Conservation (phyloP, 1,140 invertebrate species). For the Eupeodes corollae region DNA sequence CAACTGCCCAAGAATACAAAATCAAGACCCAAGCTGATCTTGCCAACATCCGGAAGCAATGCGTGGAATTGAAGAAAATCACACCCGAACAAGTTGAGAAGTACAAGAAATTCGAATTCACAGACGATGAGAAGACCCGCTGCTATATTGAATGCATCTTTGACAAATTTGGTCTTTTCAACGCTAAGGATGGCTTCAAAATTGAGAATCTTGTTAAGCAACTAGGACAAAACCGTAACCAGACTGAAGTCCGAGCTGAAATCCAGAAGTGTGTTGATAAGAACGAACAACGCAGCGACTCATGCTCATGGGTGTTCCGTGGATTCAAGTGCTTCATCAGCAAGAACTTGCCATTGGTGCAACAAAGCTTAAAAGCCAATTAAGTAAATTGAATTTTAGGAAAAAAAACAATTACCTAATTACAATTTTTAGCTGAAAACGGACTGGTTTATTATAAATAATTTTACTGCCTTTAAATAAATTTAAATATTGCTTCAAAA, state of each 20-base stretch:
- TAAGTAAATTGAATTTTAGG: conserved; percentile 9
- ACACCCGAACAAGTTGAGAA: conserved; percentile 26
- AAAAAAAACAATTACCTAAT: no score
- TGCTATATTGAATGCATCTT: conserved; percentile 36
- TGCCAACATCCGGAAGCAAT: conserved; percentile 27
- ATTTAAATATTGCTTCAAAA: no score
- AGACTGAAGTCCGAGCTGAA: conserved; percentile 21
- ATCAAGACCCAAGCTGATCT: conserved; percentile 31
- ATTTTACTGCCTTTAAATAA: no score
- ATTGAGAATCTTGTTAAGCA: conserved; percentile 29
- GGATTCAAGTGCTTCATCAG: conserved; percentile 35
- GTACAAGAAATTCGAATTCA: conserved; percentile 34
- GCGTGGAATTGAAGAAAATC: conserved; percentile 24
- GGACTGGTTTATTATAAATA: no score
- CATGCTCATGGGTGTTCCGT: conserved; percentile 29
- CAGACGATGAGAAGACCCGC: conserved; percentile 33
- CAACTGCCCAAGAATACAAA: conserved; percentile 28
- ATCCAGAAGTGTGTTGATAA: conserved; percentile 35
- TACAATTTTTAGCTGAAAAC: no score
- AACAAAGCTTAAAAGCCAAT: conserved; percentile 32
- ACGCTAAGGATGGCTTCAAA: conserved; percentile 31
- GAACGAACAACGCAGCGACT: conserved; percentile 29
- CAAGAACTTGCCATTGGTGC: conserved; percentile 32
- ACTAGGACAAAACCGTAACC: conserved; percentile 27
- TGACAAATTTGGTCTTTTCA: conserved; percentile 32